Percentiles rank a stretch among this genome's conserved stretches.
These are phyloP conservation scores for Teleogryllus occipitalis DNA, from an alignment of 1,140 invertebrate species.

Conservation along the genomic window DNA sequence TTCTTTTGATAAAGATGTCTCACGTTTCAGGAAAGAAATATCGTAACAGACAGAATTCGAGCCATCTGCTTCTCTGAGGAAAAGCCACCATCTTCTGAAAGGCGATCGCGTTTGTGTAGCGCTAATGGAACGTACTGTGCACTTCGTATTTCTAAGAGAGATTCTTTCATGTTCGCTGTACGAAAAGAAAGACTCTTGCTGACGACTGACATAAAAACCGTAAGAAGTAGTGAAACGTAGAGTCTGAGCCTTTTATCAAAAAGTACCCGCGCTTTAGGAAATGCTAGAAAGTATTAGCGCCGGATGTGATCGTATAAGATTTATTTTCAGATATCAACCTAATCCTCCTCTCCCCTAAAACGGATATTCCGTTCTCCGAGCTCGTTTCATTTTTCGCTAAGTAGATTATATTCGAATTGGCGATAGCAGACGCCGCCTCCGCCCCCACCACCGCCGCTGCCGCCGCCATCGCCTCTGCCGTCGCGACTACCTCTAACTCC, in stretches of 20 bases:
- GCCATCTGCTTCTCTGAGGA: not conserved
- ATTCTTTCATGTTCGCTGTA: not conserved
- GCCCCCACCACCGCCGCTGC: too few relatives aligned
- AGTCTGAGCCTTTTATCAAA: not conserved
- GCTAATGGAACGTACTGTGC: too few relatives aligned
- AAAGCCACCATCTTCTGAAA: not conserved
- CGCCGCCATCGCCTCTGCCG: too few relatives aligned
- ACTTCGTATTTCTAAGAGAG: not conserved
- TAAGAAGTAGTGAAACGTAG: not conserved
- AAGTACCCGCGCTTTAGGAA: not conserved
- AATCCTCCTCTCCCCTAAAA: not conserved
- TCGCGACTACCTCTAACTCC: too few relatives aligned
- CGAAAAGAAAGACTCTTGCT: not conserved
- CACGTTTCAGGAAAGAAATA: not conserved
- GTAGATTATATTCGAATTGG: not conserved
- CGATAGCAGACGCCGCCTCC: not conserved
- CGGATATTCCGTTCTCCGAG: not conserved
- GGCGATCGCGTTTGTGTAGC: not conserved
- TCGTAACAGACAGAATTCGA: not conserved
- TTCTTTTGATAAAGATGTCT: not conserved
- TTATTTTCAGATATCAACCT: not conserved
- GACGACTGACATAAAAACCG: not conserved
- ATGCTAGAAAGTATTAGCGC: not conserved
- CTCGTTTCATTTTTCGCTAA: not conserved
- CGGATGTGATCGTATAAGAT: not conserved